Percentiles rank a stretch among this genome's conserved stretches.
Conservation (phyloP, 2,888 invertebrate genomes). For the Lasioglossum villosulum region DNA sequence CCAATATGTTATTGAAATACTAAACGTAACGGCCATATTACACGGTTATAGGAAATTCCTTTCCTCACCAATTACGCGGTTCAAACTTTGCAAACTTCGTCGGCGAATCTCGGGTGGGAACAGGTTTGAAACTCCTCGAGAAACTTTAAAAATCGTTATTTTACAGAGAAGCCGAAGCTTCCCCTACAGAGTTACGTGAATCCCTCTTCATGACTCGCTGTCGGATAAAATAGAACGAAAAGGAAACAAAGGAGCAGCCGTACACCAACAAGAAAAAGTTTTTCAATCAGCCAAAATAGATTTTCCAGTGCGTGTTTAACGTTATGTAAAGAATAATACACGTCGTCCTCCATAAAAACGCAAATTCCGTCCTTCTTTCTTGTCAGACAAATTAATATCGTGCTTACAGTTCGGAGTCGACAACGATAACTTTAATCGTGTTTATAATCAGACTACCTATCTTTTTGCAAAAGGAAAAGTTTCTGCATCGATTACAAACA, state of each 20-base stretch:
- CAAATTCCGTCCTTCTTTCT: neutral
- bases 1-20: conserved; percentile 16
- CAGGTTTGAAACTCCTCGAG: conserved; percentile 76
- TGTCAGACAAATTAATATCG: neutral
- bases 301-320: conserved; percentile 27
- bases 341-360: neutral
- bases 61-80: conserved; percentile 70
- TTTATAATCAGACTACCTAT: neutral
- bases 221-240: conserved; percentile 52
- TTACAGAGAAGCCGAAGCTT: conserved; percentile 63
- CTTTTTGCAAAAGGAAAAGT: neutral
- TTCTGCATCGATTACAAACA: neutral
- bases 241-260: conserved; percentile 47
- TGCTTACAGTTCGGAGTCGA: neutral
- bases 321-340: conserved; percentile 26
- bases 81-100: conserved; percentile 80
- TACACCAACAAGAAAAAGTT: conserved; percentile 43
- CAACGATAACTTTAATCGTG: neutral
- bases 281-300: conserved; percentile 49
- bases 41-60: conserved; percentile 56
- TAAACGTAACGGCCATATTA: conserved; percentile 39
- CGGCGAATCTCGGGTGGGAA: conserved; percentile 71
- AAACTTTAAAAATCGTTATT: conserved; percentile 83
- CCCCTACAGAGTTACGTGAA: conserved; percentile 56
- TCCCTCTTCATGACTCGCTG: conserved; percentile 57